These are phyloP conservation scores for Dicrostonyx torquatus DNA, from an alignment of 2,797 vertebrate genomes.

Conservation along the genomic window DNA sequence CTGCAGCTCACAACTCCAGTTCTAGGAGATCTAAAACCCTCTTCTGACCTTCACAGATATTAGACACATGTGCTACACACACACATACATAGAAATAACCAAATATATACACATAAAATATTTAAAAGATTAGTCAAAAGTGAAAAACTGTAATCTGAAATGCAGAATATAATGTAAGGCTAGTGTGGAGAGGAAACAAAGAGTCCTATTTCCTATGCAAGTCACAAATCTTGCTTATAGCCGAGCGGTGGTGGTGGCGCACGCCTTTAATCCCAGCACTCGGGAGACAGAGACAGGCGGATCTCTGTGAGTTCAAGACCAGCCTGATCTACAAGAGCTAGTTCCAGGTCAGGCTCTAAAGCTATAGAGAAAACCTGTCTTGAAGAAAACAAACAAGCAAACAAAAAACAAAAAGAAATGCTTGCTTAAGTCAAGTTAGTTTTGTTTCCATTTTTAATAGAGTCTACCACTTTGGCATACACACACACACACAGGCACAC, in stretches of 20 bases:
- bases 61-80: not conserved
- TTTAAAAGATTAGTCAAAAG: not conserved
- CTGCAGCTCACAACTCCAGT: not conserved
- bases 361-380: no score
- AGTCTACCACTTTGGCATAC: not conserved
- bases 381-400: no score
- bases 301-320: no score
- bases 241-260: no score
- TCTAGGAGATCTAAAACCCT: not conserved
- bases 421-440: not conserved
- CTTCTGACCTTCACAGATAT: not conserved
- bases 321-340: no score
- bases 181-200: not conserved
- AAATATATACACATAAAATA: not conserved
- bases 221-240: not conserved
- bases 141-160: slow-evolving; percentile 14
- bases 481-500: not conserved
- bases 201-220: not conserved
- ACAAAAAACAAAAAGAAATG: not conserved
- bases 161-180: not conserved
- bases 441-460: not conserved
- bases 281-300: no score
- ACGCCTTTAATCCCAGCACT: no score
- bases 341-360: no score
- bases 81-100: not conserved